Evolutionary conservation across 1,140 invertebrate genomes (phyloP).

Genomic region (Orius insidiosus): DNA sequence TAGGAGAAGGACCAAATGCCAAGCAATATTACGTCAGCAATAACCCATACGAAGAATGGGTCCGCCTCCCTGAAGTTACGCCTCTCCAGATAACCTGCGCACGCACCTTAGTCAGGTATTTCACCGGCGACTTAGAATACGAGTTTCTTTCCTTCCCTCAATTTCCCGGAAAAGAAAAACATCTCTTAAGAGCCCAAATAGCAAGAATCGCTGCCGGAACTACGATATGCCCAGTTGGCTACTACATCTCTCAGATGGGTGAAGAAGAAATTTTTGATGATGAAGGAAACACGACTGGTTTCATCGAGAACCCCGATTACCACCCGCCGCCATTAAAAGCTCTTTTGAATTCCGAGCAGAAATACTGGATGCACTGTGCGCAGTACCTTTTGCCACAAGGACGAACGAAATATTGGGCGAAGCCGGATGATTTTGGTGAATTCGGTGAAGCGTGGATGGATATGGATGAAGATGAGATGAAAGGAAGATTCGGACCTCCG

Average conservation of each 20-base stretch:
- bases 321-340: constrained; percentile 28
- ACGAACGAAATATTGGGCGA: constrained; percentile 22
- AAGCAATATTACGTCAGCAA: constrained; percentile 1
- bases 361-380: constrained; percentile 67
- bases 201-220: constrained; percentile 4
- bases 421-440: constrained; percentile 26
- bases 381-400: constrained; percentile 65
- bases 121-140: constrained; percentile 3
- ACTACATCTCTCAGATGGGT: constrained; percentile 38
- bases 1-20: neutral
- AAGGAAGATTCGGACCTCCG: constrained; percentile 44
- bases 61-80: constrained; percentile 47
- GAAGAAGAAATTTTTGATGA: constrained; percentile 25
- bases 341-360: constrained; percentile 40
- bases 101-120: neutral
- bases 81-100: constrained; percentile 26
- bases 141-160: neutral
- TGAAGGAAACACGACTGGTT: constrained; percentile 2
- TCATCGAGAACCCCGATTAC: constrained; percentile 22
- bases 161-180: constrained; percentile 6
- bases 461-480: constrained; percentile 32
- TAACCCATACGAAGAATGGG: constrained; percentile 42
- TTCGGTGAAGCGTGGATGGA: constrained; percentile 23
- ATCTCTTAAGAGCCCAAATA: constrained; percentile 2
- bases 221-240: constrained; percentile 1